phyloP scores from a whole-genome alignment of 2,888 invertebrate species.

The Lasius platythorax region DNA sequence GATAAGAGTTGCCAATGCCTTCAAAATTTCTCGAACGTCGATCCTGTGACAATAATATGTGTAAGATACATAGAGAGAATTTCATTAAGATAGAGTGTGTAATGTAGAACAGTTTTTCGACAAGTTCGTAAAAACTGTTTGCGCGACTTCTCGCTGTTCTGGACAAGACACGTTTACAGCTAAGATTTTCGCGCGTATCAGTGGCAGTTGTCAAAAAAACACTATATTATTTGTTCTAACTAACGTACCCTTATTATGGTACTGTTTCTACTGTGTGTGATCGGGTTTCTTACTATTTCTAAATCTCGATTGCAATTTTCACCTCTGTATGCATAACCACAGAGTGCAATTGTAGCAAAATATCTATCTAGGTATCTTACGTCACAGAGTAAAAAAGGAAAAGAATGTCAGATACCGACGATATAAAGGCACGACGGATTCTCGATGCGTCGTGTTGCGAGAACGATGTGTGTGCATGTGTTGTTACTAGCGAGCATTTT shows the following conservation, averaged over 20 bases:
- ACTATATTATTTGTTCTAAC: neutral
- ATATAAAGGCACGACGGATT: constrained; percentile 77
- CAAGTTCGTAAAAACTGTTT: neutral
- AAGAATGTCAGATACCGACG: constrained; percentile 80
- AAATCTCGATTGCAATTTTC: constrained; percentile 48
- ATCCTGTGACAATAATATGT: constrained; percentile 58
- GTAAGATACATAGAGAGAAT: constrained; percentile 76
- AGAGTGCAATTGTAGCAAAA: constrained; percentile 71
- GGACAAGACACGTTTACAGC: constrained; percentile 4
- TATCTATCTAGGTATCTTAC: constrained; percentile 78
- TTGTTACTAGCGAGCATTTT: neutral
- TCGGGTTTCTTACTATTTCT: constrained; percentile 8
- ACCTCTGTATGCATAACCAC: constrained; percentile 20
- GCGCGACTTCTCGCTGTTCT: constrained; percentile 19
- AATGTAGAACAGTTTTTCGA: neutral
- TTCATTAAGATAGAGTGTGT: constrained; percentile 21
- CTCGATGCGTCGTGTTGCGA: constrained; percentile 46
- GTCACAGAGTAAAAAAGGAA: constrained; percentile 71
- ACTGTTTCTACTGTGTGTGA: constrained; percentile 8
- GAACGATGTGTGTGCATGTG: neutral
- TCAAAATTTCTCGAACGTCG: constrained; percentile 77
- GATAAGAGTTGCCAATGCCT: constrained; percentile 83
- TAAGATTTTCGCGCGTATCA: constrained; percentile 20
- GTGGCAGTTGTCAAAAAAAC: constrained; percentile 57
- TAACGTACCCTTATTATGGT: neutral